Conservation (phyloP, 2,113 vertebrate species). For the Catharus bicknelli region DNA sequence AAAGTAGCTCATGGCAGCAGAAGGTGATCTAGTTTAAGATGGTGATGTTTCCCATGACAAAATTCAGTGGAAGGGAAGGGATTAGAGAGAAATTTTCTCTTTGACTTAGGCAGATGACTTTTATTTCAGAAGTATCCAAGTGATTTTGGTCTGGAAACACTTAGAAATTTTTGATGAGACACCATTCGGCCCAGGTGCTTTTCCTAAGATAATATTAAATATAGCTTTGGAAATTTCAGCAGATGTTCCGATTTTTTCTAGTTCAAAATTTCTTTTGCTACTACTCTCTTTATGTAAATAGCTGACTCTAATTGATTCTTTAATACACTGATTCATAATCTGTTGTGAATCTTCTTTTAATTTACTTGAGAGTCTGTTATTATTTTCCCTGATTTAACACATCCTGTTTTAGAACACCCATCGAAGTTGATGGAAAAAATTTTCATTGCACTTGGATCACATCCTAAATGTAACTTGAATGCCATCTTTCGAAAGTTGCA, state of each 20-base stretch:
- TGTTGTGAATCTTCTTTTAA: slow-evolving; percentile 29
- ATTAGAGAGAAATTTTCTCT: slow-evolving; percentile 3
- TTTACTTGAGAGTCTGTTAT: neutral
- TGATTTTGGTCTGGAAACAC: slow-evolving; percentile 27
- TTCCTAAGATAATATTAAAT: slow-evolving; percentile 46
- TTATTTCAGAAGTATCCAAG: neutral
- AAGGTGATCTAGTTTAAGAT: neutral
- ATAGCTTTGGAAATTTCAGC: slow-evolving; percentile 42
- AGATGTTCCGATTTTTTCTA: slow-evolving; percentile 34
- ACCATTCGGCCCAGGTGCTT: slow-evolving; percentile 45
- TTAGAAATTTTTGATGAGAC: slow-evolving; percentile 30
- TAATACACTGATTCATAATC: slow-evolving; percentile 10
- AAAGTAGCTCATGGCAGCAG: neutral
- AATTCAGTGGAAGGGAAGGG: neutral
- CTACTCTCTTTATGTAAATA: slow-evolving; percentile 33
- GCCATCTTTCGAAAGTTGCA: neutral
- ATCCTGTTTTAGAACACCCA: slow-evolving; percentile 48
- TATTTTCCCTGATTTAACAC: slow-evolving; percentile 33
- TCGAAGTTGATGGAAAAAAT: neutral
- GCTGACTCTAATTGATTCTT: slow-evolving; percentile 8
- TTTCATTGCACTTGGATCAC: slow-evolving; percentile 15
- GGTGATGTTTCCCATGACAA: neutral
- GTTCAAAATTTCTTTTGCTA: neutral
- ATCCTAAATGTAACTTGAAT: slow-evolving; percentile 27
- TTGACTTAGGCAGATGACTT: neutral